Evolutionary conservation across 2,888 invertebrate species (phyloP).

Genomic region (Dascillus cervinus): DNA sequence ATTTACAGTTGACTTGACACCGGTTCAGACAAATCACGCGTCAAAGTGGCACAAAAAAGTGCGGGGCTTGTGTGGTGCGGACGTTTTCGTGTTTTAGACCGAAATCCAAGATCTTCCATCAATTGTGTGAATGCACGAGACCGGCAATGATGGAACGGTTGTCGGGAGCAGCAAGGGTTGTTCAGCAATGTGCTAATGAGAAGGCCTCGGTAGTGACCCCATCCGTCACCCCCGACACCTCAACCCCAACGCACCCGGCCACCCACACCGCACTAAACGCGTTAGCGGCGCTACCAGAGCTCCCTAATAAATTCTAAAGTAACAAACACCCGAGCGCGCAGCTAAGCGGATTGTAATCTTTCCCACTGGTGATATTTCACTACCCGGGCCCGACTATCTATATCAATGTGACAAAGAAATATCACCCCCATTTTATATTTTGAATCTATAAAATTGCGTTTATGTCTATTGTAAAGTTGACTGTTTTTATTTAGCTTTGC

Average conservation of each 20-base stretch:
- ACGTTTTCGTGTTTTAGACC: too few relatives aligned
- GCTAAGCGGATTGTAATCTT: conserved; percentile 42
- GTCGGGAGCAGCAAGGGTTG: conserved; percentile 26
- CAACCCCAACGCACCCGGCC: conserved; percentile 27
- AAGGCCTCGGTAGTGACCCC: conserved; percentile 31
- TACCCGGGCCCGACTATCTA: conserved; percentile 30
- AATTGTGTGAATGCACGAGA: conserved; percentile 18
- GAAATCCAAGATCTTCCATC: conserved; percentile 12
- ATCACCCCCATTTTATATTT: conserved; percentile 27
- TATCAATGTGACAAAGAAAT: conserved; percentile 35
- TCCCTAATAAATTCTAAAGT: conserved; percentile 38
- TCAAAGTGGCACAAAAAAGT: too few relatives aligned
- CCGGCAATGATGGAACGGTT: conserved; percentile 26
- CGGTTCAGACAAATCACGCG: conserved; percentile 11
- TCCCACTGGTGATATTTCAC: conserved; percentile 41
- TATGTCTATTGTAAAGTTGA: conserved; percentile 17
- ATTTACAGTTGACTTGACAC: background rate
- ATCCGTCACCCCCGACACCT: conserved; percentile 34
- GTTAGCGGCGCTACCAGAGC: conserved; percentile 35
- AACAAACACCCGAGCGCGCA: conserved; percentile 37
- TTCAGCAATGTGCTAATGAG: conserved; percentile 38
- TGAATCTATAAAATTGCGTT: conserved; percentile 24
- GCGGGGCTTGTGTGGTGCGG: too few relatives aligned
- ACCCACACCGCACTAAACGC: conserved; percentile 38
- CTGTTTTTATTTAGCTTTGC: too few relatives aligned